phyloP scores from a whole-genome alignment of 2,797 vertebrate genomes.

The Helicolenus hilgendorfi region DNA sequence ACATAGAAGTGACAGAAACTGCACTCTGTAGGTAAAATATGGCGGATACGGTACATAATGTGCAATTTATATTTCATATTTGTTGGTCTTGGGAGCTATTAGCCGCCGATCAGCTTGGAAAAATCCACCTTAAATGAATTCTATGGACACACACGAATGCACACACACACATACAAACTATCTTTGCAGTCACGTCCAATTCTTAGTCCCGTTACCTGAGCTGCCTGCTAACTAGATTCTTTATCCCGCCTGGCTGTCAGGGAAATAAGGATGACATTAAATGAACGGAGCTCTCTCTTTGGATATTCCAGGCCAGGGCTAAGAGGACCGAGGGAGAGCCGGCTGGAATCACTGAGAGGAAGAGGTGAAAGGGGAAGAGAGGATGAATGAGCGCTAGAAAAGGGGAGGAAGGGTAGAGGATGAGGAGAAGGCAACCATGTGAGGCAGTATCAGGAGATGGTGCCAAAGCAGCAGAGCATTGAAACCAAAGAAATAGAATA shows the following conservation, averaged over 20 bases:
- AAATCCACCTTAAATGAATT: slow-evolving; percentile 27
- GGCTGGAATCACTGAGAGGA: slow-evolving; percentile 37
- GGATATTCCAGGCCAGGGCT: slow-evolving; percentile 65
- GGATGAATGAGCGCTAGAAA: slow-evolving; percentile 35
- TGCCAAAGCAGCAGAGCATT: slow-evolving; percentile 10
- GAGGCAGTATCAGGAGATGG: slow-evolving; percentile 17
- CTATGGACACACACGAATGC: not conserved
- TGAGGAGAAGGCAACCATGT: not conserved
- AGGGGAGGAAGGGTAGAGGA: not conserved
- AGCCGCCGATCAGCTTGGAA: not conserved
- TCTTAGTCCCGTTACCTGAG: slow-evolving; percentile 62
- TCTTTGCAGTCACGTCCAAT: slow-evolving; percentile 50
- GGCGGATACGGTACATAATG: not conserved
- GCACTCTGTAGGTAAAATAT: not conserved
- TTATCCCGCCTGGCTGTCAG: slow-evolving; percentile 63
- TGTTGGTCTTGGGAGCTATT: slow-evolving; percentile 12
- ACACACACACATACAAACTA: slow-evolving; percentile 12
- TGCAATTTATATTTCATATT: slow-evolving; percentile 1
- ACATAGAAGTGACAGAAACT: not conserved
- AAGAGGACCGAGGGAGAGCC: slow-evolving; percentile 25
- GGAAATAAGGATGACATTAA: slow-evolving; percentile 77
- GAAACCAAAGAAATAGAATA: not conserved
- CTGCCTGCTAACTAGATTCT: slow-evolving; percentile 71
- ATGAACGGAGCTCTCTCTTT: slow-evolving; percentile 71
- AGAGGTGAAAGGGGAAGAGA: slow-evolving; percentile 32